Conservation (phyloP, 2,113 vertebrate species). For the Dasyurus viverrinus region DNA sequence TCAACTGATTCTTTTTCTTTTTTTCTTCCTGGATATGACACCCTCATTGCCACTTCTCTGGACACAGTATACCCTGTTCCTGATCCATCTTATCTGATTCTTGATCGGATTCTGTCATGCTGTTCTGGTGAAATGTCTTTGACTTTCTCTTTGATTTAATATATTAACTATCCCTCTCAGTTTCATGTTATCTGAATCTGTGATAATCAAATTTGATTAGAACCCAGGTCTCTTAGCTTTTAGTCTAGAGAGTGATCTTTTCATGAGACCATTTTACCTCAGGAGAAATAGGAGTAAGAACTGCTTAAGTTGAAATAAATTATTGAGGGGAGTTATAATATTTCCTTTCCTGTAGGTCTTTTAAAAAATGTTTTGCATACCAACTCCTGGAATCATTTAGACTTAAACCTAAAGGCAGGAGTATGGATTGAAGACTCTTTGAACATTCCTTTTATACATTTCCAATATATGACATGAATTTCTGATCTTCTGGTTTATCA, state of each 20-base stretch:
- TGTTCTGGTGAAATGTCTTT: background rate
- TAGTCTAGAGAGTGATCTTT: background rate
- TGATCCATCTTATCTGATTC: background rate
- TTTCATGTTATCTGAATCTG: background rate
- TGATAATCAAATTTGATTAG: background rate
- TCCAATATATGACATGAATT: background rate
- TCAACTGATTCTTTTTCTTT: background rate
- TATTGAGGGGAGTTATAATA: background rate
- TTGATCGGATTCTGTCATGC: background rate
- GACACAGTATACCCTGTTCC: background rate
- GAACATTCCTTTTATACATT: background rate
- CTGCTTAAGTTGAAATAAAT: background rate
- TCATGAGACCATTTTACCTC: background rate
- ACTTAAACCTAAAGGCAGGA: background rate
- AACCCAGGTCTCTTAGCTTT: background rate
- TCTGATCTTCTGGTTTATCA: slow-evolving; percentile 13
- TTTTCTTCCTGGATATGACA: background rate
- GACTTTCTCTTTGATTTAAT: background rate
- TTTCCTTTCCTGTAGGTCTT: background rate
- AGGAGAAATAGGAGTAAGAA: background rate
- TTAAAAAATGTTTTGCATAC: background rate
- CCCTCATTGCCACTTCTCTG: background rate
- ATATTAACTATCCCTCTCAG: background rate
- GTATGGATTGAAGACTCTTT: background rate
- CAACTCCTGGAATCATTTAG: background rate